Percentiles rank a stretch among this genome's conserved stretches.
phyloP scores from a whole-genome alignment of 2,888 invertebrate species.

The Perithous albicinctus region DNA sequence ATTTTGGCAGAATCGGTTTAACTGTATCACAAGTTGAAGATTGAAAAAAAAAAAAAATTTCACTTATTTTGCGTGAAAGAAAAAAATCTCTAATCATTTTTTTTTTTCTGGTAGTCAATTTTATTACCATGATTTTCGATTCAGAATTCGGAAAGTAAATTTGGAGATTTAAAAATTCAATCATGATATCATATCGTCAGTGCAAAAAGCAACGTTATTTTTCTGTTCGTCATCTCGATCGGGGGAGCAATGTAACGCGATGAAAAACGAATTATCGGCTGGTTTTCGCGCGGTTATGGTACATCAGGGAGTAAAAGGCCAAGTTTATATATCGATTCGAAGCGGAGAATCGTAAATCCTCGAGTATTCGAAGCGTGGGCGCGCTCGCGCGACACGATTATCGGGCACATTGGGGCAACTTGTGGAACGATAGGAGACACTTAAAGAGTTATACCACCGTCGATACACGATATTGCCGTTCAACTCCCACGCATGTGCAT shows the following conservation, averaged over 20 bases:
- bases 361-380: conserved; percentile 10
- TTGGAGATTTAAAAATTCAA: no score
- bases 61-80: no score
- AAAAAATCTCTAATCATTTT: no score
- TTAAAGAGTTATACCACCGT: conserved; percentile 16
- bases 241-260: neutral
- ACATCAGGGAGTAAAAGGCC: conserved; percentile 60
- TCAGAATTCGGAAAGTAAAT: no score
- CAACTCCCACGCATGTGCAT: neutral
- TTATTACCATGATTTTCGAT: no score
- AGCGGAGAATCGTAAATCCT: conserved; percentile 38
- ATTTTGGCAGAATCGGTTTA: no score
- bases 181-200: neutral
- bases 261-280: conserved; percentile 42
- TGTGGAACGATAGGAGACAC: neutral
- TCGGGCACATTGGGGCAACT: neutral
- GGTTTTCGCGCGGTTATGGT: conserved; percentile 48
- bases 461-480: conserved; percentile 18
- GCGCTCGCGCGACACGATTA: conserved; percentile 20
- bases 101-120: no score
- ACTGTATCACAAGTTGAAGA: no score
- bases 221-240: neutral
- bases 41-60: no score
- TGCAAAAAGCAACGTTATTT: neutral
- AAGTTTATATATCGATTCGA: conserved; percentile 26